These are phyloP conservation scores for Spheniscus mendiculus DNA, from an alignment of 2,113 vertebrate species.

Conservation along the genomic window DNA sequence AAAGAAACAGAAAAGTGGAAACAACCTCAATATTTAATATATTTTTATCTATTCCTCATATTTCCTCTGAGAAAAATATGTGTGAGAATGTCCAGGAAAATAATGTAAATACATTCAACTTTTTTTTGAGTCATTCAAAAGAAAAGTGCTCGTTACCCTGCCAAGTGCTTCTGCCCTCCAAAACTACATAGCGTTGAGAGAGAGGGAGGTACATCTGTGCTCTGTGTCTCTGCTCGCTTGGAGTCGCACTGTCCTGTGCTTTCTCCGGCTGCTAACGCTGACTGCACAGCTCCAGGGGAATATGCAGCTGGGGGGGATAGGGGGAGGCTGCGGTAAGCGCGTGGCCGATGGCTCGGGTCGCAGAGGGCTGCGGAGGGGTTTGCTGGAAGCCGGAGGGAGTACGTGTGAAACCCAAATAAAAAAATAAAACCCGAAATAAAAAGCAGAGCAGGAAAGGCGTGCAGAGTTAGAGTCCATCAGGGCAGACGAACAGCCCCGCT, in stretches of 20 bases:
- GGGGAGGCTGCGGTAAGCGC: background rate
- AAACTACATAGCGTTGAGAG: background rate
- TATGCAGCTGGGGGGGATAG: rapidly evolving
- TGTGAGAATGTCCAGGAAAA: background rate
- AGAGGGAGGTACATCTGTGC: too few species aligned
- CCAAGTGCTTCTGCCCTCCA: background rate
- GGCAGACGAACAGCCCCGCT: background rate
- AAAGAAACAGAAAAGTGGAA: background rate
- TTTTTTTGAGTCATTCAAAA: background rate
- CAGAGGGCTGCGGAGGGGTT: background rate
- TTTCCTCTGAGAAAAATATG: background rate
- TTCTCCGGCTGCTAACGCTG: background rate
- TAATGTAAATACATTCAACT: background rate
- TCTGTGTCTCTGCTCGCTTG: background rate
- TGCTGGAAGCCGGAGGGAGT: background rate
- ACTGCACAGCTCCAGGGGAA: rapidly evolving
- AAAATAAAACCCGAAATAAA: background rate
- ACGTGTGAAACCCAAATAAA: background rate
- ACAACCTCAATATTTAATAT: background rate
- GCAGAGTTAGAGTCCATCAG: rapidly evolving
- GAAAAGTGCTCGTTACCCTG: background rate
- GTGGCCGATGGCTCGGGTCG: rapidly evolving
- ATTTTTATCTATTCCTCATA: background rate
- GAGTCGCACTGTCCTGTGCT: rapidly evolving
- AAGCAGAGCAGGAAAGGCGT: background rate